A percentile compares a stretch with the other conserved stretches of the same genome.
phyloP scores from a whole-genome alignment of 2,113 vertebrate species.

The Chloropsis cyanopogon region DNA sequence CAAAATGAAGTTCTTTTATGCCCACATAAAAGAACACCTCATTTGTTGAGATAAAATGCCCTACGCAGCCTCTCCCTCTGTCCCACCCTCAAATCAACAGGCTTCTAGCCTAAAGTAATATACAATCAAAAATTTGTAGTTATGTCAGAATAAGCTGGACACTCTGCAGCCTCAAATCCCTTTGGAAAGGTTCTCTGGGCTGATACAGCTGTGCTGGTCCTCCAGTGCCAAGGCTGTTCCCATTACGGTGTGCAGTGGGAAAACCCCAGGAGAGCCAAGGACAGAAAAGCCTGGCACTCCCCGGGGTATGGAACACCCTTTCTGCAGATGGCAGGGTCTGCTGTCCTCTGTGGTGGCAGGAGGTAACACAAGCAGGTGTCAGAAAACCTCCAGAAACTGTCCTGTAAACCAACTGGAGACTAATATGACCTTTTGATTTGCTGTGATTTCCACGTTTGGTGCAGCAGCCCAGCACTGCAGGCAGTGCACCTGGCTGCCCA shows the following conservation, averaged over 20 bases:
- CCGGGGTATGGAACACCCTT: rapidly evolving
- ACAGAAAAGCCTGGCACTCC: background rate
- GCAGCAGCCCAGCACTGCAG: background rate
- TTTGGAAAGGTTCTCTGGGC: background rate
- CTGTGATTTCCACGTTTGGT: background rate
- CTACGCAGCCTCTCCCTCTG: background rate
- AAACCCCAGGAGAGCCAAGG: background rate
- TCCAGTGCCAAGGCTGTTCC: background rate
- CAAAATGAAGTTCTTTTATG: background rate
- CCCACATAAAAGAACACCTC: background rate
- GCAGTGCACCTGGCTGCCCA: background rate
- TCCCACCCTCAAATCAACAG: background rate
- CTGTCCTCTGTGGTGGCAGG: background rate
- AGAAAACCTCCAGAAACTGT: background rate
- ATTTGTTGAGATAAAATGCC: background rate
- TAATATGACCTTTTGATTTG: background rate
- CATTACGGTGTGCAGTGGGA: rapidly evolving
- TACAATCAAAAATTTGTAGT: background rate
- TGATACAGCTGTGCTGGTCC: background rate
- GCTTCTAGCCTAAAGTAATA: background rate
- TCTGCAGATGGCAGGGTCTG: background rate
- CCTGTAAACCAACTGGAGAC: rapidly evolving
- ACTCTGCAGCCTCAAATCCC: background rate
- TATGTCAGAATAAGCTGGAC: background rate
- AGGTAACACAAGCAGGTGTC: background rate